Base-by-base conservation (phyloP, 2,888 invertebrate species). In the Eucriotettix oculatus region DNA sequence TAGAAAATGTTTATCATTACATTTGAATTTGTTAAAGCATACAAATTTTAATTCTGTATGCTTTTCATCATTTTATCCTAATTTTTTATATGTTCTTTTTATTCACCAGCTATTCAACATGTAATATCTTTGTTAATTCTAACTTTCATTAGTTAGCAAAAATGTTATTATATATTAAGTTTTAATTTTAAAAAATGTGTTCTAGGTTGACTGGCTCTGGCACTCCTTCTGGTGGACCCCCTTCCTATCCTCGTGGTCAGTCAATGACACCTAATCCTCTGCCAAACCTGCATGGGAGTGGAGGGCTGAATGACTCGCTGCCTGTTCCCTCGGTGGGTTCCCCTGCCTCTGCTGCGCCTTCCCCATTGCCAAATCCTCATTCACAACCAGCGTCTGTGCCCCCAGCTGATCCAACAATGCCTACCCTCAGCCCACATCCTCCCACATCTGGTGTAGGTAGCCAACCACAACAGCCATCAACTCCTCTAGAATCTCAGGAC, bases 381-480 rank as follows among this genome's bases (percentile, higher is more conserved):
- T 86, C 85, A 64, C 86, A 87, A 68, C 86, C 82, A 64, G 82
- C 84, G 11, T 83, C 84, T 14, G 83, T 83, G 64, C 83, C 84
- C 62, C 80, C 83, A 56, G 75, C 73, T 65, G 84, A 84, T 65
- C 82, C 84, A 59, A 78, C 79, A 56, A 85, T 85, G 84, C 85
- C 85, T 9, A 83, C 84, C 10, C 73, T 85, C 60, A 87, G 87
- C 63, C 89, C 88, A 48, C 85, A 85, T 67, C 79, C 78, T 62
- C 79, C 79, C 62, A 72, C 77, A 63, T 76, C 72, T 16, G 68
- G 68, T 58, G 65, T 60, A 29, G 62, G 60, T 48, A 57, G 60
- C 52, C 59, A 59, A 17, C 60, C 54, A 44, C 65, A 65, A 40
- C 68, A 62, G 53, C 64, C 66, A 10, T 57, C 65, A 40, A 66